Percentiles rank a stretch among this genome's conserved stretches.
These are phyloP conservation scores for Batillaria attramentaria DNA, from an alignment of 1,140 invertebrate genomes.

Conservation along the genomic window DNA sequence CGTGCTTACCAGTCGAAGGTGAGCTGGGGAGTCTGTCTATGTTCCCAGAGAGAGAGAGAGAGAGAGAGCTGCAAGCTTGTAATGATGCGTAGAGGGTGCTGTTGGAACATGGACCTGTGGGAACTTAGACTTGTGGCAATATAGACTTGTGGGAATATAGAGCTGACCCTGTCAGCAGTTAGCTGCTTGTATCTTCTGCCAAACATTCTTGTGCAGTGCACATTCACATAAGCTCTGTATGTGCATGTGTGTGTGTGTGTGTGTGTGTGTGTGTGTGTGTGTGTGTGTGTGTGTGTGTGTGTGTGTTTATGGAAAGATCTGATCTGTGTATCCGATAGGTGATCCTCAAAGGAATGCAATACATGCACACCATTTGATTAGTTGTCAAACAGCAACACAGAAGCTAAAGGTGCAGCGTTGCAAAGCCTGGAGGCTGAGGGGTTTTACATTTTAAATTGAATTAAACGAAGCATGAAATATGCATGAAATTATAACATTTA, in stretches of 20 bases:
- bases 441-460: neutral
- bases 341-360: neutral
- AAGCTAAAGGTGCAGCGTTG: neutral
- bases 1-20: neutral
- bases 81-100: no score
- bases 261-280: neutral
- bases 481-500: neutral
- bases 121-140: neutral
- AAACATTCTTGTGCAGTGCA: no score
- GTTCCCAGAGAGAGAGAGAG: neutral
- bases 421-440: neutral
- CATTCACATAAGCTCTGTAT: no score
- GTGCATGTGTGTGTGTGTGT: neutral
- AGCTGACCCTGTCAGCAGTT: neutral
- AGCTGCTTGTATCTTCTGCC: neutral
- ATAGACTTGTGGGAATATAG: neutral
- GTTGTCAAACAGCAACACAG: neutral
- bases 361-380: neutral
- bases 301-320: neutral
- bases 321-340: neutral
- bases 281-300: neutral
- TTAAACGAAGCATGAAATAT: neutral
- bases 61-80: neutral
- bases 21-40: neutral
- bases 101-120: neutral